Conservation (phyloP, 2,888 invertebrate species). For the Stenolophus ochropezus region DNA sequence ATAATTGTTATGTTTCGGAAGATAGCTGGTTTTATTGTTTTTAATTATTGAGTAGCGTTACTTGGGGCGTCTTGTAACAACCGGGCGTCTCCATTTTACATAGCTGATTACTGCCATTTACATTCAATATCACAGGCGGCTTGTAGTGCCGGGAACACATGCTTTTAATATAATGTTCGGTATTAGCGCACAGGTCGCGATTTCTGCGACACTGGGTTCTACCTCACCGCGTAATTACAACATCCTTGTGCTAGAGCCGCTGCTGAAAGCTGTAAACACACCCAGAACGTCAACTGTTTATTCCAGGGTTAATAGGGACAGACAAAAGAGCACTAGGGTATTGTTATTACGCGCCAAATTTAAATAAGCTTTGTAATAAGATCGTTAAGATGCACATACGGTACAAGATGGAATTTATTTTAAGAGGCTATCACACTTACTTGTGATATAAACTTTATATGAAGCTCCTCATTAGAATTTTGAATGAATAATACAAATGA, state of each 20-base stretch:
- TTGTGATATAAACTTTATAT: no score
- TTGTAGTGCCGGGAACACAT: slow-evolving; percentile 61
- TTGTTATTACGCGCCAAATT: slow-evolving; percentile 24
- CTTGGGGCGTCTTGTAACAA: slow-evolving; percentile 22
- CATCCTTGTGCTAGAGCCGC: not conserved
- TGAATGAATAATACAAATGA: not conserved
- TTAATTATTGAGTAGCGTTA: no score
- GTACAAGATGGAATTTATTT: not conserved
- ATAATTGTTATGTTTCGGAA: no score
- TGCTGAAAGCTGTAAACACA: slow-evolving; percentile 14
- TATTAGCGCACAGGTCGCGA: slow-evolving; percentile 63
- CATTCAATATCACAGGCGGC: slow-evolving; percentile 62
- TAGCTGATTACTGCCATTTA: slow-evolving; percentile 59
- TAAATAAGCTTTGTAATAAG: slow-evolving; percentile 6
- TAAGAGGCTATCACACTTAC: no score
- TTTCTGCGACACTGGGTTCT: not conserved
- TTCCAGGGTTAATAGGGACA: not conserved
- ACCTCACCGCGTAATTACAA: not conserved
- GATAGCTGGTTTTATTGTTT: no score
- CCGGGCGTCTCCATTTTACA: slow-evolving; percentile 30
- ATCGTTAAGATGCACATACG: not conserved
- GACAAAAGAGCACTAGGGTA: slow-evolving; percentile 14
- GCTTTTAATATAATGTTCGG: slow-evolving; percentile 64
- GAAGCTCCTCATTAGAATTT: not conserved
- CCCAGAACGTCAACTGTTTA: slow-evolving; percentile 34